A percentile compares a stretch with the other conserved stretches of the same genome.
phyloP scores from a whole-genome alignment of 1,140 invertebrate species.

The Polypedilum pembai region DNA sequence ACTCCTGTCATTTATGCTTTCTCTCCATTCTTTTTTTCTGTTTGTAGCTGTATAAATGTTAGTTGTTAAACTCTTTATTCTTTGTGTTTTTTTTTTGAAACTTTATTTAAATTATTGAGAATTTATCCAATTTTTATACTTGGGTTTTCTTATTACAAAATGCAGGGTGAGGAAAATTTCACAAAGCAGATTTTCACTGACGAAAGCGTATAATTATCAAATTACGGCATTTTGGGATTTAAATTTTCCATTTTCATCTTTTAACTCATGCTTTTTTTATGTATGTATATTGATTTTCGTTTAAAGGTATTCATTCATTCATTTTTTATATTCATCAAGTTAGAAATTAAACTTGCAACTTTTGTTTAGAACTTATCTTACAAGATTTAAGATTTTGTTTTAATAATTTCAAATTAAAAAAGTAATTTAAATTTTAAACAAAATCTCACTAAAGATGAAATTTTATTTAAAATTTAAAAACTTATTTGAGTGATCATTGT shows the following conservation, averaged over 20 bases:
- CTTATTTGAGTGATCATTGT: no score
- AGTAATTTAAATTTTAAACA: no score
- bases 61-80: no score
- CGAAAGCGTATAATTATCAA: conserved; percentile 11
- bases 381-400: no score
- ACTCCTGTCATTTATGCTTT: not conserved
- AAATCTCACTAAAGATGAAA: no score
- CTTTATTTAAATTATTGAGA: not conserved
- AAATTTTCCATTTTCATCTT: not conserved
- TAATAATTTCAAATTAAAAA: no score
- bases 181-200: conserved; percentile 17
- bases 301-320: conserved; percentile 13
- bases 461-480: no score
- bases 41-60: not conserved
- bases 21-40: not conserved
- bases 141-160: not conserved
- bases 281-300: conserved; percentile 1
- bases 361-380: no score
- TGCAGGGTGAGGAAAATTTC: conserved; percentile 15
- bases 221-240: conserved; percentile 16
- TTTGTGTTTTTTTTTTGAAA: not conserved
- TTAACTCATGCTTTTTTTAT: conserved; percentile 9
- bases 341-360: no score
- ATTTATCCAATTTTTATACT: conserved; percentile 2
- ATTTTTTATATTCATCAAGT: not conserved